These are phyloP conservation scores for Andrena trimmerana DNA, from an alignment of 2,888 invertebrate genomes.

Conservation along the genomic window DNA sequence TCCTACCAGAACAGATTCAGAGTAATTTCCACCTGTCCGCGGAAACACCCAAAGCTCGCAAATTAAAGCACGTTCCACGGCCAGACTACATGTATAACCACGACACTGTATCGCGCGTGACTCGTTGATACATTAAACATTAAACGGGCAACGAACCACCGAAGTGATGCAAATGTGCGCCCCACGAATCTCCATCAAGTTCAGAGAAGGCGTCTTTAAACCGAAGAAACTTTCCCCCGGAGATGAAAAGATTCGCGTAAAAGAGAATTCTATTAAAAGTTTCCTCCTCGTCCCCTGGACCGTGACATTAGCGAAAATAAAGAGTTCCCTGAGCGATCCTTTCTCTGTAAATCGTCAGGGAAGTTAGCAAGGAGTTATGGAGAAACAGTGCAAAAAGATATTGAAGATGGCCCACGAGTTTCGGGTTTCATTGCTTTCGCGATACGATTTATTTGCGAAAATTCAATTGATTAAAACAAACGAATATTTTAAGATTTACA, in stretches of 20 bases:
- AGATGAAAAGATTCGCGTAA: conserved; percentile 9
- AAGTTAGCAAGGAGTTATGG: neutral
- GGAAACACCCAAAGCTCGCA: neutral
- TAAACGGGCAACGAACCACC: neutral
- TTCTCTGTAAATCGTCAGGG: neutral
- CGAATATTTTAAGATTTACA: too few relatives aligned
- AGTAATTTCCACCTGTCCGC: neutral
- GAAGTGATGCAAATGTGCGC: conserved; percentile 17
- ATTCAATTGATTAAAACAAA: too few relatives aligned
- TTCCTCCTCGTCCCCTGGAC: conserved; percentile 1
- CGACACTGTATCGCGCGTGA: neutral
- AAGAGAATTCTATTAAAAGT: conserved; percentile 48
- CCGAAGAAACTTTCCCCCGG: conserved; percentile 5
- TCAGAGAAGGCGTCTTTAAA: conserved; percentile 7
- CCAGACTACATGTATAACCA: too few relatives aligned
- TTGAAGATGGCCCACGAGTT: too few relatives aligned
- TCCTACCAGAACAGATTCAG: neutral
- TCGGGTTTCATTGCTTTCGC: too few relatives aligned
- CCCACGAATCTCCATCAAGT: neutral
- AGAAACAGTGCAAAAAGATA: too few relatives aligned
- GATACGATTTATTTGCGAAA: too few relatives aligned
- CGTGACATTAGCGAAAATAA: conserved; percentile 11
- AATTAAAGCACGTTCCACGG: conserved; percentile 1
- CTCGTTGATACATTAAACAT: conserved; percentile 1
- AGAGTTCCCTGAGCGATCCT: conserved; percentile 5